Percentiles rank a stretch among this genome's conserved stretches.
Conservation (phyloP, 92 coral and sea anemone genomes). For the Actinernus sp. region DNA sequence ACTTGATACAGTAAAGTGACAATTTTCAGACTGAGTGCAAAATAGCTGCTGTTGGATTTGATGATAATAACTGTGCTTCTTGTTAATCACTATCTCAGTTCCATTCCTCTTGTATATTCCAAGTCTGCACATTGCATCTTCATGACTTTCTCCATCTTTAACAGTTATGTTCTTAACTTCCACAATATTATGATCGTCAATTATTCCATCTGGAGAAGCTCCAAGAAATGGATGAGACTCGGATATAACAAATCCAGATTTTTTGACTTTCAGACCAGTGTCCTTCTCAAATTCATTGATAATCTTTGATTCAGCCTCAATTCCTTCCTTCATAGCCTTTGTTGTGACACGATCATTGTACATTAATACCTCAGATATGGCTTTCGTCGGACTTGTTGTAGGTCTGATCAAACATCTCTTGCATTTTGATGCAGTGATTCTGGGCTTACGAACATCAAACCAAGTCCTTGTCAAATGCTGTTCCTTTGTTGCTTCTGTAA, state of each 20-base stretch:
- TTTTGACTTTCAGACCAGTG: constrained; percentile 23
- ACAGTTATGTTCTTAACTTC: constrained; percentile 32
- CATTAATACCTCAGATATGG: constrained; percentile 39
- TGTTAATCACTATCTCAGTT: constrained; percentile 20
- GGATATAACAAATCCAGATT: constrained; percentile 32
- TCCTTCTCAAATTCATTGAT: constrained; percentile 15
- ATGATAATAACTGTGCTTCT: no score
- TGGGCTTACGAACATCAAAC: constrained; percentile 54
- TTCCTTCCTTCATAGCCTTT: constrained; percentile 47
- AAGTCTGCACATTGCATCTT: constrained; percentile 34
- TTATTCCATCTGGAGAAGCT: constrained; percentile 43
- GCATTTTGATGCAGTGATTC: constrained; percentile 61
- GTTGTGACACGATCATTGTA: constrained; percentile 39
- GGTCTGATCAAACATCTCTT: constrained; percentile 52
- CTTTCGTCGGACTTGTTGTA: constrained; percentile 61
- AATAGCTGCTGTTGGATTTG: no score
- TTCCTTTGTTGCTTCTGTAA: constrained; percentile 34
- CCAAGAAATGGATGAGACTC: constrained; percentile 27
- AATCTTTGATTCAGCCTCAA: constrained; percentile 38
- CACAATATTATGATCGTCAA: constrained; percentile 10
- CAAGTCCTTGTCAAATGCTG: constrained; percentile 47
- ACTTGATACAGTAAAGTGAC: no score
- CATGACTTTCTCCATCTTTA: constrained; percentile 24
- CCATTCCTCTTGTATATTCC: constrained; percentile 47
- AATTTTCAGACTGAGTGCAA: no score